Evolutionary conservation across 2,888 invertebrate genomes (phyloP).

Genomic region (Caenorhabditis sulstoni): DNA sequence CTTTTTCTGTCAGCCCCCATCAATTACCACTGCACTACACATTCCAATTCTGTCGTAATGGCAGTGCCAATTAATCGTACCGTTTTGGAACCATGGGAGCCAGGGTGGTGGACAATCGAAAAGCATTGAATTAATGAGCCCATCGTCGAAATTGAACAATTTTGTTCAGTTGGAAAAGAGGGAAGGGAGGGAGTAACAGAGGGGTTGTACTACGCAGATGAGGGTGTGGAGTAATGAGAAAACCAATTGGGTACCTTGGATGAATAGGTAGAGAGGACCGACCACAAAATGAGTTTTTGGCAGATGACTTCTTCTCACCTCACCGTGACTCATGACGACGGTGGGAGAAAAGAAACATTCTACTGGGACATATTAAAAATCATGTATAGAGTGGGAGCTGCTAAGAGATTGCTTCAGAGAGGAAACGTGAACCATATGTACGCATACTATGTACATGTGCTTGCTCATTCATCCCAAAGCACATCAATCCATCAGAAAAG

Average conservation of each 20-base stretch:
- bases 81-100: slow-evolving; percentile 22
- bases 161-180: not conserved
- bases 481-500: slow-evolving; percentile 44
- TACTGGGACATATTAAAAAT: slow-evolving; percentile 50
- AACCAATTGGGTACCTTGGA: slow-evolving; percentile 46
- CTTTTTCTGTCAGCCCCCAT: slow-evolving; percentile 38
- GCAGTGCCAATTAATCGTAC: slow-evolving; percentile 47
- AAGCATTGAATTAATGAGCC: slow-evolving; percentile 24
- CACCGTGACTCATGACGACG: slow-evolving; percentile 21
- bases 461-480: slow-evolving; percentile 50
- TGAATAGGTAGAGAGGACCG: slow-evolving; percentile 46
- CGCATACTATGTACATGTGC: slow-evolving; percentile 56
- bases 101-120: not conserved
- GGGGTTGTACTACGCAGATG: slow-evolving; percentile 26
- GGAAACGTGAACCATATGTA: slow-evolving; percentile 57
- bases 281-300: slow-evolving; percentile 59
- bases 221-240: slow-evolving; percentile 56
- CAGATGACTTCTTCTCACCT: slow-evolving; percentile 40
- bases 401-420: slow-evolving; percentile 22
- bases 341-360: slow-evolving; percentile 17
- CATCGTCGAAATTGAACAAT: slow-evolving; percentile 4
- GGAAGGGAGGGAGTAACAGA: not conserved
- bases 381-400: slow-evolving; percentile 42
- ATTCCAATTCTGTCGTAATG: slow-evolving; percentile 29
- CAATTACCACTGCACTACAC: slow-evolving; percentile 36